Conservation (phyloP, 2,113 vertebrate genomes). For the Dromas ardeola region DNA sequence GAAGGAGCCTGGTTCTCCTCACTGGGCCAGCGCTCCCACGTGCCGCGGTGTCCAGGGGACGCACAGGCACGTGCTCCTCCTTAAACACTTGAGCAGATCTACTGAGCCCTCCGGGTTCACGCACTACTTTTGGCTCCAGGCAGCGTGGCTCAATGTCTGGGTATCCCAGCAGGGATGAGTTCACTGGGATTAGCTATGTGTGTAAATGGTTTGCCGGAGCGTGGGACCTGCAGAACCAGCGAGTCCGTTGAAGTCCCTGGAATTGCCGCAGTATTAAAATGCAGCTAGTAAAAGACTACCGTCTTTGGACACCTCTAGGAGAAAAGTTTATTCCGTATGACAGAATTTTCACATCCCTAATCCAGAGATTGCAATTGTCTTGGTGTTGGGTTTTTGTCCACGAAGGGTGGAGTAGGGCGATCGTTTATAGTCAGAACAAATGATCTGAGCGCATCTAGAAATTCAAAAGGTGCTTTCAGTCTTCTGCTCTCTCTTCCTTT, state of each 20-base stretch:
- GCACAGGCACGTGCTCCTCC: not conserved
- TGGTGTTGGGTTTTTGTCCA: not conserved
- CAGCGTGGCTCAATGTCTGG: accelerated
- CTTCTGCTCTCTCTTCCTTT: not conserved
- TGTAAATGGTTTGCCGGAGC: not conserved
- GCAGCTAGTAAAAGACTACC: not conserved
- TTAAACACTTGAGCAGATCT: not conserved
- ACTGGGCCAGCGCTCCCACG: not conserved
- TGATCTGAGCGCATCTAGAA: not conserved
- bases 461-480: not conserved
- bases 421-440: not conserved
- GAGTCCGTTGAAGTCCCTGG: not conserved
- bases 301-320: not conserved
- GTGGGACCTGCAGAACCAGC: not conserved
- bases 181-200: not conserved
- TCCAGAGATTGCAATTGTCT: accelerated
- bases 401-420: not conserved
- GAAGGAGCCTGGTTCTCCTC: not conserved
- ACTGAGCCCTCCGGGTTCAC: not conserved
- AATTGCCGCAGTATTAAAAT: not conserved
- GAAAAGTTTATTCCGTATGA: not conserved
- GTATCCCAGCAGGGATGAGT: not conserved
- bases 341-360: not conserved
- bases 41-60: not conserved
- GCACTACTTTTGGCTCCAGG: not conserved